Evolutionary conservation across 2,797 vertebrate species (phyloP).

Genomic region (Sandelia bainsii): DNA sequence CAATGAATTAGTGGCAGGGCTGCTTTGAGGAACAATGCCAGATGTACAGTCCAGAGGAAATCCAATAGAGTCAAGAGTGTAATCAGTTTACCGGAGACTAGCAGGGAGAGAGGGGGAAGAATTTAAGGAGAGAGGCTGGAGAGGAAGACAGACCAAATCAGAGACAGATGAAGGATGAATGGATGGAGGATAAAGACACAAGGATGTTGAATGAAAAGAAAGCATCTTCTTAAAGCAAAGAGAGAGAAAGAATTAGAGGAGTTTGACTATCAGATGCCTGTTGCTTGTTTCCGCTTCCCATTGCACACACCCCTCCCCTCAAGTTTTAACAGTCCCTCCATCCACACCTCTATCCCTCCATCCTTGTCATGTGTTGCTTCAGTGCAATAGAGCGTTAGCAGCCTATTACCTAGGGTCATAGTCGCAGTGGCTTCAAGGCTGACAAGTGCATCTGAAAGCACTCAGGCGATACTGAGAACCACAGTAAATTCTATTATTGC

Average conservation of each 20-base stretch:
- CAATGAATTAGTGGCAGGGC: slow-evolving; percentile 76
- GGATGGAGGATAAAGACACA: slow-evolving; percentile 29
- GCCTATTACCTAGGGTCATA: slow-evolving; percentile 83
- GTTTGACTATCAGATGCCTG: slow-evolving; percentile 43
- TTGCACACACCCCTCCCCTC: background rate
- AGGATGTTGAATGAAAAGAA: background rate
- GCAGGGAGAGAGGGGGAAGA: slow-evolving; percentile 47
- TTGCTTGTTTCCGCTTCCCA: slow-evolving; percentile 38
- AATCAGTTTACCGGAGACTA: slow-evolving; percentile 78
- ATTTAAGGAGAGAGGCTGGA: slow-evolving; percentile 27
- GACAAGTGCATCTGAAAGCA: slow-evolving; percentile 82
- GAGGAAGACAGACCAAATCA: slow-evolving; percentile 51
- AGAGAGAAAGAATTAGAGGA: too few relatives aligned
- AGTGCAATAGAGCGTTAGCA: slow-evolving; percentile 62
- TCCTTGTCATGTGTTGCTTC: slow-evolving; percentile 50
- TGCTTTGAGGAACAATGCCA: slow-evolving; percentile 76
- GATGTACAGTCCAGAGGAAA: slow-evolving; percentile 79
- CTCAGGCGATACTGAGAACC: slow-evolving; percentile 79
- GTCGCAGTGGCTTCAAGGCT: slow-evolving; percentile 84
- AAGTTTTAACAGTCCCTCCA: slow-evolving; percentile 31
- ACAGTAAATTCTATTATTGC: slow-evolving; percentile 86
- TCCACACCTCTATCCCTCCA: slow-evolving; percentile 35
- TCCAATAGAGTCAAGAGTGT: slow-evolving; percentile 77
- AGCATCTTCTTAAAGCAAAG: slow-evolving; percentile 15
- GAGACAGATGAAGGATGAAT: slow-evolving; percentile 24